Conservation (phyloP, 2,888 invertebrate genomes). For the Pyrrhia umbra region DNA sequence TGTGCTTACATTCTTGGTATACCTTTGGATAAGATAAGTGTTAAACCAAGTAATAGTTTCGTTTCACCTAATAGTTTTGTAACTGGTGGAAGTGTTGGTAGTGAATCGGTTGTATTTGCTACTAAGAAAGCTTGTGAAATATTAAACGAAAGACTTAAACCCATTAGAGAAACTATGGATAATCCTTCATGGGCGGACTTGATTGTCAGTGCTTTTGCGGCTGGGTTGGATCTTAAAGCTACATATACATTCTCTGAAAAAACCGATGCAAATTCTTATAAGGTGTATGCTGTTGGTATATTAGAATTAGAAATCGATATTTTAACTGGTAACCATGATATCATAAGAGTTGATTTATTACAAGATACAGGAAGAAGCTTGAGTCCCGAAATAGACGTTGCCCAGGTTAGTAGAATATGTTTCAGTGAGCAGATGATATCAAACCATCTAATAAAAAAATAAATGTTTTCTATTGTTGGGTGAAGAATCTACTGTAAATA, state of each 20-base stretch:
- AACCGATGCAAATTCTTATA: constrained; percentile 89
- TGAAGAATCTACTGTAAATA: background rate
- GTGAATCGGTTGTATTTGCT: constrained; percentile 91
- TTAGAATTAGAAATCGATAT: constrained; percentile 94
- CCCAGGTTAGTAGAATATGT: constrained; percentile 87
- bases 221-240: constrained; percentile 91
- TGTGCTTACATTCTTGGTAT: constrained; percentile 93
- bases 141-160: constrained; percentile 90
- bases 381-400: constrained; percentile 93
- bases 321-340: constrained; percentile 93
- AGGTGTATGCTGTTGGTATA: constrained; percentile 91
- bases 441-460: background rate
- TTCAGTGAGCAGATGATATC: too few species aligned
- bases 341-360: constrained; percentile 92
- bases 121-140: constrained; percentile 92
- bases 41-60: constrained; percentile 91
- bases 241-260: constrained; percentile 85
- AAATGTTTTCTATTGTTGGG: background rate
- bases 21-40: constrained; percentile 91
- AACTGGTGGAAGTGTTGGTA: constrained; percentile 92
- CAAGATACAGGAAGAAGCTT: constrained; percentile 94
- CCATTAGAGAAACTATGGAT: constrained; percentile 87
- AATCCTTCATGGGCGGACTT: constrained; percentile 90
- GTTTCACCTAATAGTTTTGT: constrained; percentile 91
- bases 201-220: constrained; percentile 85